Percentiles rank a stretch among this genome's conserved stretches.
Evolutionary conservation across 2,888 invertebrate genomes (phyloP).

Genomic region (Noctuana brunneofusca): DNA sequence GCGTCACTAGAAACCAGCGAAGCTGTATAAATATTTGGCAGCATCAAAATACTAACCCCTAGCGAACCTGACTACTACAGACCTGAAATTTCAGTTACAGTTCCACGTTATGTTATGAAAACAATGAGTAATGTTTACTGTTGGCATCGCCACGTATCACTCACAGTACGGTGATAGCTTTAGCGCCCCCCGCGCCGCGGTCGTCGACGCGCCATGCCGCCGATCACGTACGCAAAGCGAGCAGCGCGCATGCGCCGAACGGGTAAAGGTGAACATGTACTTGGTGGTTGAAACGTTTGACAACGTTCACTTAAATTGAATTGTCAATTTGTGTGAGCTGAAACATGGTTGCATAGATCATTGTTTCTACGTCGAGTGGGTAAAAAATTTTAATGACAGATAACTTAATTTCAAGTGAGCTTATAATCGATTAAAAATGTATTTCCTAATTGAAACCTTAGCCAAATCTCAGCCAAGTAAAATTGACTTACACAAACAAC

Average conservation of each 20-base stretch:
- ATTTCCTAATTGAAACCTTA: too few species aligned
- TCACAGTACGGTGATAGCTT: constrained; percentile 46
- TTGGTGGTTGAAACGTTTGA: constrained; percentile 5
- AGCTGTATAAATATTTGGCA: neutral
- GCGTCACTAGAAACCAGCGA: neutral
- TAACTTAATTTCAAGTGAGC: too few species aligned
- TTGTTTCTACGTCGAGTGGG: too few species aligned
- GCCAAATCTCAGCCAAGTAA: too few species aligned
- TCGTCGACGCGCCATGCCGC: constrained; percentile 59
- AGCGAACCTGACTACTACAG: neutral
- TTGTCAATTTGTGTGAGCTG: neutral
- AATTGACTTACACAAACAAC: too few species aligned
- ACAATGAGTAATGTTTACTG: constrained; percentile 32
- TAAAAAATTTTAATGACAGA: too few species aligned
- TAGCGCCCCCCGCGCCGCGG: constrained; percentile 50
- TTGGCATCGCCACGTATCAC: constrained; percentile 17
- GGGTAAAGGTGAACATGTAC: constrained; percentile 20
- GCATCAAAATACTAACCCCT: neutral
- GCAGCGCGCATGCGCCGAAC: constrained; percentile 65
- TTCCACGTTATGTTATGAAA: constrained; percentile 27
- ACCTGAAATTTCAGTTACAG: constrained; percentile 2
- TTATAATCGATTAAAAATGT: too few species aligned
- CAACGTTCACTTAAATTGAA: neutral
- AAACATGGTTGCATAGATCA: neutral
- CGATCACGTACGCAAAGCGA: constrained; percentile 75